Evolutionary conservation across 2,113 vertebrate genomes (phyloP), one percentile per base, ranked within the genome.

Genomic region (Neopipo cinnamomea): DNA sequence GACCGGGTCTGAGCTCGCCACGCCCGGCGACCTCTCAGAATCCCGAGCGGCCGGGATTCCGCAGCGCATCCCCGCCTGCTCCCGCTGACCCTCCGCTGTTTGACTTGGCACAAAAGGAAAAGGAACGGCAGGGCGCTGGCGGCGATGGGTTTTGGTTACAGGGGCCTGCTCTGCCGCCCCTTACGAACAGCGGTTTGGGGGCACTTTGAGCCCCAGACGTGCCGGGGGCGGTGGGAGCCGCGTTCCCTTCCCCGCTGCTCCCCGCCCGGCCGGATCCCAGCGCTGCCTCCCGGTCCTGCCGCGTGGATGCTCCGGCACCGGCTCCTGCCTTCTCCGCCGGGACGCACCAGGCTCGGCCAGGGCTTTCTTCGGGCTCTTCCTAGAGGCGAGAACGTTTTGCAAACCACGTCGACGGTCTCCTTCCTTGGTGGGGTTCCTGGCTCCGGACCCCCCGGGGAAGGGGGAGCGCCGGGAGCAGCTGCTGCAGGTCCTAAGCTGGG

Each of bases 31-130:
- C 19, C 18, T 63, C 37, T 41, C n/a, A 25, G n/a, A 59, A 59
- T 7, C 27, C 39, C 14, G 59, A 63, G 27, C 19, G 39, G 18
- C 39, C 18, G 18, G 37, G 25, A 27, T 39, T 28, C 37, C 22
- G 7, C 78, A 18, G 31, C 2, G 12, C 44, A 31, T 4, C 42
- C 47, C 9, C 5, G 2, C 6, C 55, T 8, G 71, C 30, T 30
- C 11, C 63, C 6, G 5, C 16, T 10, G 14, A 24, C 7, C 16
- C 18, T 63, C 22, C 12, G 5, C 39, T 6, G 7, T 4, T 25
- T 3, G 33, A 2, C 30, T 50, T 5, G 2, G 12, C 7, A 2
- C 7, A 0, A 53, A 35, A 52, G 39, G 22, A 20, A 15, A 9
- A n/a, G 28, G 35, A 33, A 5, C 1, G 11, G 31, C 2, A 44